These are phyloP conservation scores for Prosopocoilus inquinatus DNA, from an alignment of 2,888 invertebrate genomes.

Conservation along the genomic window DNA sequence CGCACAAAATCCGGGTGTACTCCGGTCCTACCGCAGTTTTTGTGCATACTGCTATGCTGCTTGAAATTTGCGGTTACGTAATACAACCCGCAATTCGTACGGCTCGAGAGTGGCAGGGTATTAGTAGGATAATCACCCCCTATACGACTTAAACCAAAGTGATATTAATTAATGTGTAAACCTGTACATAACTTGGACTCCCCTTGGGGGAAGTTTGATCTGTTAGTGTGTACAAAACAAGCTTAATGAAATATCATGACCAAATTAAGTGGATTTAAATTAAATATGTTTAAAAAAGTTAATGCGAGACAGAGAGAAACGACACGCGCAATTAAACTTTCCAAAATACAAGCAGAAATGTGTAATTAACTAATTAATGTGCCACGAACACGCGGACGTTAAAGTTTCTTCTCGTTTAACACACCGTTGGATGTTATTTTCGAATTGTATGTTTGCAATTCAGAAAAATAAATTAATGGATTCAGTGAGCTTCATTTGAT, in stretches of 20 bases:
- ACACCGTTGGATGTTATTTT: not conserved
- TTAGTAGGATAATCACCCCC: not conserved
- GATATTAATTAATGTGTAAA: not conserved
- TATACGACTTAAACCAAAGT: slow-evolving; percentile 2
- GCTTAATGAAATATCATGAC: slow-evolving; percentile 2
- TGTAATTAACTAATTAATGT: too few relatives aligned
- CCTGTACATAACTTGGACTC: not conserved
- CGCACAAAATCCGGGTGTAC: slow-evolving; percentile 36
- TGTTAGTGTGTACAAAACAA: not conserved
- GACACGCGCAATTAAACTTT: not conserved
- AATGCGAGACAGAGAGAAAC: not conserved
- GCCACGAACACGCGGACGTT: too few relatives aligned
- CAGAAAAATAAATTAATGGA: not conserved
- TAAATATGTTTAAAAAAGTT: not conserved
- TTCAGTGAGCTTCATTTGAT: not conserved
- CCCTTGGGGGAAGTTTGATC: too few relatives aligned
- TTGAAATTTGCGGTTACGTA: not conserved
- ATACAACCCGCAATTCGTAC: not conserved
- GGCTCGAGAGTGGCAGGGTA: not conserved
- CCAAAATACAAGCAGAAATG: too few relatives aligned
- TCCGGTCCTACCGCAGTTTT: too few relatives aligned
- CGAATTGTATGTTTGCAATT: slow-evolving; percentile 1
- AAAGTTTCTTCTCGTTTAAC: not conserved
- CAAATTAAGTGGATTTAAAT: not conserved
- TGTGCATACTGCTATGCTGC: not conserved